phyloP scores from a whole-genome alignment of 1,140 invertebrate genomes.

The Euura lappo region DNA sequence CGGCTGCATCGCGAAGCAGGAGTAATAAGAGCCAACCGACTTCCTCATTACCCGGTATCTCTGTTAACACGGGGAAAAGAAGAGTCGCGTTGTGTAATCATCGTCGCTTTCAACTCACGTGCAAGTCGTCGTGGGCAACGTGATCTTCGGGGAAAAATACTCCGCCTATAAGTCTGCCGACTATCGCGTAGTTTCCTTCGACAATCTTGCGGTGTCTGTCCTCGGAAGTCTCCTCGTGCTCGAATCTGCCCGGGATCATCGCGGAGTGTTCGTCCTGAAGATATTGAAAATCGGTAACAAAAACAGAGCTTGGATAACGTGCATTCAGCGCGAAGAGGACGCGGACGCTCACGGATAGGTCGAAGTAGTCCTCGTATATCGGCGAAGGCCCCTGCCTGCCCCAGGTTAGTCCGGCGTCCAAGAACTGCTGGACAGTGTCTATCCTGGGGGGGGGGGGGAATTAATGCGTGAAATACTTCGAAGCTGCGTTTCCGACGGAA shows the following conservation, averaged over 20 bases:
- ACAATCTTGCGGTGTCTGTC: constrained; percentile 26
- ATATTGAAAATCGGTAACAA: constrained; percentile 7
- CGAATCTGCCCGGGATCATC: constrained; percentile 34
- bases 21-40: constrained; percentile 33
- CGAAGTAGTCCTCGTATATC: constrained; percentile 38
- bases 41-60: constrained; percentile 44
- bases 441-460: constrained; percentile 39
- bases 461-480: too few species aligned
- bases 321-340: background rate
- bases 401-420: constrained; percentile 47
- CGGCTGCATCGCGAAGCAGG: constrained; percentile 43
- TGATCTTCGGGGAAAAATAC: constrained; percentile 43
- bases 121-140: constrained; percentile 30
- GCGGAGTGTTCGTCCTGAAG: constrained; percentile 36
- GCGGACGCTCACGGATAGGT: constrained; percentile 33
- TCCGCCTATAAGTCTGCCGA: constrained; percentile 35
- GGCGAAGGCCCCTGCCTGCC: constrained; percentile 34
- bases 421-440: constrained; percentile 45
- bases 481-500: background rate
- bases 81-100: background rate
- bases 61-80: constrained; percentile 23
- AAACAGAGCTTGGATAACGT: background rate
- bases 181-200: constrained; percentile 36
- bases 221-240: constrained; percentile 8
- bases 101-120: constrained; percentile 28